A percentile compares a stretch with the other conserved stretches of the same genome.
These are phyloP conservation scores for Crotalus helleri DNA, from an alignment of 2,113 vertebrate genomes.

Conservation along the genomic window DNA sequence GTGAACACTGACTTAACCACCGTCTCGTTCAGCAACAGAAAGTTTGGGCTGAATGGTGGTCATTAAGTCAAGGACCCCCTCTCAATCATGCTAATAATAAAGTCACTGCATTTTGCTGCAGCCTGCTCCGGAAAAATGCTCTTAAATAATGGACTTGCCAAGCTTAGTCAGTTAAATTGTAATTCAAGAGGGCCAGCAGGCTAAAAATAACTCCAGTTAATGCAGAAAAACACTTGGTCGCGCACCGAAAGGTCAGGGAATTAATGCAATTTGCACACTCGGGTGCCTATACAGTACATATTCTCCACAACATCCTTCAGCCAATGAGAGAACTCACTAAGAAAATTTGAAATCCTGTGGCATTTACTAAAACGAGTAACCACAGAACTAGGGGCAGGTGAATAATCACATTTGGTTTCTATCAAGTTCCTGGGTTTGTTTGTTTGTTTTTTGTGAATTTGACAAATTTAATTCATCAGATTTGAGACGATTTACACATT, in stretches of 20 bases:
- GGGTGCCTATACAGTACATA: background rate
- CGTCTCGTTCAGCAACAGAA: background rate
- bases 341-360: background rate
- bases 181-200: fast-evolving
- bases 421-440: background rate
- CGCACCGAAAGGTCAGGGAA: background rate
- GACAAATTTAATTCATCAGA: background rate
- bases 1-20: background rate
- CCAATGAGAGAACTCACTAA: background rate
- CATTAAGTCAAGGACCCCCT: background rate
- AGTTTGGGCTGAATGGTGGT: background rate
- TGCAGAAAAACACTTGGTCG: background rate
- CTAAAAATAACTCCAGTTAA: conserved; percentile 23
- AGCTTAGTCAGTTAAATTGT: background rate
- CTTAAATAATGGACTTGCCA: background rate
- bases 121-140: background rate
- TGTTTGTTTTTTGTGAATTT: background rate
- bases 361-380: background rate
- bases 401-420: background rate
- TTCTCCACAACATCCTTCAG: background rate
- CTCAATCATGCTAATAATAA: no score
- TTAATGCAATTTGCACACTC: background rate
- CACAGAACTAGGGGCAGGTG: background rate
- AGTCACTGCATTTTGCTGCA: background rate
- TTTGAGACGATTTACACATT: background rate